These are phyloP conservation scores for Cassiopea xamachana DNA, from an alignment of 30 jellyfish, hydroid and myxozoan genomes.

Conservation along the genomic window DNA sequence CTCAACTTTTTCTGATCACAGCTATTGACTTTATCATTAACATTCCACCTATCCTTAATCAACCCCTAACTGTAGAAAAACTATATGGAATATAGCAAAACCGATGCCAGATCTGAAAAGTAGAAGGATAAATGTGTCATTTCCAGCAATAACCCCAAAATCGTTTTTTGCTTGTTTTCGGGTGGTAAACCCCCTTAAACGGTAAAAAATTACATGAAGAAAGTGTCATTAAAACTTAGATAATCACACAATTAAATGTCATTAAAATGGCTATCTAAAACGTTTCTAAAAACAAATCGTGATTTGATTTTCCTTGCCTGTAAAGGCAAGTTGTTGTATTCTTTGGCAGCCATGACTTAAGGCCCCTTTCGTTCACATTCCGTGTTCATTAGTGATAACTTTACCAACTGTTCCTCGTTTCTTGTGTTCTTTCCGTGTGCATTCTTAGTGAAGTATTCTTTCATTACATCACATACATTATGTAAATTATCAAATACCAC, in stretches of 20 bases:
- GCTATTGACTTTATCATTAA: no score
- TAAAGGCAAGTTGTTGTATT: slow-evolving; percentile 27
- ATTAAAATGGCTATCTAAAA: slow-evolving; percentile 11
- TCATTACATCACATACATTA: slow-evolving; percentile 49
- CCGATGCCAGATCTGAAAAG: no score
- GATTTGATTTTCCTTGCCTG: slow-evolving; percentile 18
- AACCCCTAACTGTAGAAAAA: no score
- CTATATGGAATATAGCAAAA: no score
- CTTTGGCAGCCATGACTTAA: slow-evolving; percentile 53
- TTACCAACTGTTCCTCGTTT: slow-evolving; percentile 40
- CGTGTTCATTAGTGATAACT: slow-evolving; percentile 45
- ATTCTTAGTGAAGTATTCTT: slow-evolving; percentile 46
- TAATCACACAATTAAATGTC: slow-evolving; percentile 7
- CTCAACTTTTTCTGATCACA: no score
- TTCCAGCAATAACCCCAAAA: no score
- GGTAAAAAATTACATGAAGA: background rate
- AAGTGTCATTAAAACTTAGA: slow-evolving; percentile 1
- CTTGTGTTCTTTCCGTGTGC: slow-evolving; percentile 61
- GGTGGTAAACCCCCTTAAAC: background rate
- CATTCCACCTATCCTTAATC: no score
- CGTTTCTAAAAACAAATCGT: slow-evolving; percentile 14
- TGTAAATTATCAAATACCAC: slow-evolving; percentile 39
- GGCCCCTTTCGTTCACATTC: slow-evolving; percentile 57
- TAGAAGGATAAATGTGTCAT: no score
- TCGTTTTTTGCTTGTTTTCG: no score